Evolutionary conservation across 2,797 vertebrate species (phyloP), one percentile per base, ranked within the genome.

Genomic region (Melanotaenia maccullochi): DNA sequence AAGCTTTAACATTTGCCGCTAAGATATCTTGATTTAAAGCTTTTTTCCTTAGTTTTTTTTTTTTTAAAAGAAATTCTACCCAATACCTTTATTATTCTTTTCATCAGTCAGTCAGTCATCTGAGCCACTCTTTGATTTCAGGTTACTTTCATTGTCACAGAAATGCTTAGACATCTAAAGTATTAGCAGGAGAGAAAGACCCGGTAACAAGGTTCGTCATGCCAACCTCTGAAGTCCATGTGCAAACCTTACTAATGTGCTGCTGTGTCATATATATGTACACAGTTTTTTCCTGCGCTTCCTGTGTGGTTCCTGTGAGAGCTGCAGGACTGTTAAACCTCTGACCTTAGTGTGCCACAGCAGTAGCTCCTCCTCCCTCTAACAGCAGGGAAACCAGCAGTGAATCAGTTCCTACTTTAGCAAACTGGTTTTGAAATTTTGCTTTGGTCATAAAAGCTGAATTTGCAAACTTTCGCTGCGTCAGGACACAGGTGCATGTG

Each of bases 201-300:
- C 38, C 66, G 87, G 75, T 85, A 78, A 65, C 54, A 68, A 64
- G 67, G 85, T 68, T 64, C 52, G 47, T 61, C 71, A 47, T 14
- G 28, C 33, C 25, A 38, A 75, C 76, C 83, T 87, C 73, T 85
- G 87, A 90, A 90, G 89, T 90, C 93, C 89, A 85, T 84, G 85
- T 83, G 85, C 79, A 85, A 84, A 87, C 88, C 71, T 75, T 82
- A 90, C 90, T 87, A 87, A 93, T 90, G 92, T 85, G 85, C 79
- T 68, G 76, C 61, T 56, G 80, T 89, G 91, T 93, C 87, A 92
- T 62, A 75, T 86, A 91, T 93, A 92, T 90, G 90, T 91, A 89
- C 89, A 93, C 92, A 90, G 88, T 93, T 93, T 90, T 84, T 94
- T 93, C 91, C 93, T 88, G 71, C 57, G 33, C 83, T 94, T 94